These are phyloP conservation scores for Anadara kagoshimensis DNA, from an alignment of 1,140 invertebrate genomes.

Conservation along the genomic window DNA sequence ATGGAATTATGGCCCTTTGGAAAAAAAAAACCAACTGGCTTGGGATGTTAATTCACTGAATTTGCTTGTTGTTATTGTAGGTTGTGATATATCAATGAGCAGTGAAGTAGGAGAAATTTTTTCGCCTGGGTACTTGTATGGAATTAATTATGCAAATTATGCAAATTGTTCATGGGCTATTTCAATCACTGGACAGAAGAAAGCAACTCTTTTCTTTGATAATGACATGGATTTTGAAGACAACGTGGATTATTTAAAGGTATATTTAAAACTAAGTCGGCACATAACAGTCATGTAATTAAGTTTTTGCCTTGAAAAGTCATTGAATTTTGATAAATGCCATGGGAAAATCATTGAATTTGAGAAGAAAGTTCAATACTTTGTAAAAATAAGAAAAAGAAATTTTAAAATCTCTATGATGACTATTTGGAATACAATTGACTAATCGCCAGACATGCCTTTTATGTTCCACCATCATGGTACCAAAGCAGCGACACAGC, in stretches of 20 bases:
- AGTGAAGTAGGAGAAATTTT: constrained; percentile 37
- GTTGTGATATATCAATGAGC: constrained; percentile 33
- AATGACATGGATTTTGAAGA: constrained; percentile 24
- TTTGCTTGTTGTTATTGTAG: constrained; percentile 38
- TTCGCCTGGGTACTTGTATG: constrained; percentile 44
- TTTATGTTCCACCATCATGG: no score
- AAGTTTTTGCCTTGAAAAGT: neutral
- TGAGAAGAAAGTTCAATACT: no score
- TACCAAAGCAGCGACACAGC: no score
- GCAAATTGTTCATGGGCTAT: constrained; percentile 47
- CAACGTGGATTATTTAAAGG: constrained; percentile 45
- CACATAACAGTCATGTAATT: neutral
- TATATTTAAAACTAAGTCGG: no score
- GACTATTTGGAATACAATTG: no score
- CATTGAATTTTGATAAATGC: neutral
- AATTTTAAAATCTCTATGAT: no score
- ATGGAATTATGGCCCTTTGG: no score
- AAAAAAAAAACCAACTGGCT: no score
- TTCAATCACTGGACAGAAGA: constrained; percentile 2
- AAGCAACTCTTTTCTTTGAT: constrained; percentile 41
- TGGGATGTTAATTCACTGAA: neutral
- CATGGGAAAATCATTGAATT: no score
- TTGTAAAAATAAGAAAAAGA: no score
- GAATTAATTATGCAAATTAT: constrained; percentile 47
- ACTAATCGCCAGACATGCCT: no score